Evolutionary conservation across 2,888 invertebrate genomes (phyloP), one percentile per base, ranked within the genome.

Genomic region (Drosophila gaucha): DNA sequence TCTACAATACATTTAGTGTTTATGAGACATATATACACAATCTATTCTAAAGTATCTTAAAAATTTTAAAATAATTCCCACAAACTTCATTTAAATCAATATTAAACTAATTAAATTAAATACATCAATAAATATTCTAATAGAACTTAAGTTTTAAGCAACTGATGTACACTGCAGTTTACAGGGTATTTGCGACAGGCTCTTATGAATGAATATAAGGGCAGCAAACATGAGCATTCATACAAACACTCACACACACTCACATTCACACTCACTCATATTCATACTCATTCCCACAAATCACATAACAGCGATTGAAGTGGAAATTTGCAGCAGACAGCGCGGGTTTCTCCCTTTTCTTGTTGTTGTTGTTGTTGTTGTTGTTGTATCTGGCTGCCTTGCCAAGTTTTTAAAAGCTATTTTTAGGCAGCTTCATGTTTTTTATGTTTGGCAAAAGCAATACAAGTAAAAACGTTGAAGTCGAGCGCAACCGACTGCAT

Each of bases 271-370:
- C 50, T 44, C 18, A 33, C 51, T 30, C 51, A 16, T 31, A 39
- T 38, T 31, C 22, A 26, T 24, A 41, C 28, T 57, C 46, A 47
- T 44, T 49, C 41, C 36, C 46, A 66, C 51, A 55, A 58, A 54
- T 46, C 64, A 65, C 60, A 46, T 46, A 22, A 72, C 65, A 55
- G 14, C 69, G 65, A 64, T 70, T 80, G 77, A 85, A 82, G 83
- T 80, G 86, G 86, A 80, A 86, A 74, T 83, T 80, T 63, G 76
- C 43, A 47, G 77, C 65, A 76, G 86, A 83, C 80, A 52, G 70
- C 60, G 57, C 72, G 55, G 57, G 28, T 57, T 74, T 59, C 36
- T 51, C 30, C 22, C 49, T 6, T 24, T 33, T 50, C 28, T 26
- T 39, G 28, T n/a, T 33, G 22, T 6, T 51, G 35, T n/a, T 44